phyloP scores from a whole-genome alignment of 2,113 vertebrate genomes.

The Chamaetylas fuelleborni region DNA sequence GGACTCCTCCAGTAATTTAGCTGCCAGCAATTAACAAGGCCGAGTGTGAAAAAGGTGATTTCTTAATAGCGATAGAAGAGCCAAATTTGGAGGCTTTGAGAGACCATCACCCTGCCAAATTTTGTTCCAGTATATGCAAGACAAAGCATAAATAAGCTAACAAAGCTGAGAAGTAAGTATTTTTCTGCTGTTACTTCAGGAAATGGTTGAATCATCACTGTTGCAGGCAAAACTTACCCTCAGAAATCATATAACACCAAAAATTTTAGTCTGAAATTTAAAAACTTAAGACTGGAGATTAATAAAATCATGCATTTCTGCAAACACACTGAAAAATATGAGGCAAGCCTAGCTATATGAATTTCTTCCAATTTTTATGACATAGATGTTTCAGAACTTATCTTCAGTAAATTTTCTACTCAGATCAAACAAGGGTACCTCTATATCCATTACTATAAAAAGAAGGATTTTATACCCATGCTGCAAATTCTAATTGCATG shows the following conservation, averaged over 20 bases:
- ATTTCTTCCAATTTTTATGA: background rate
- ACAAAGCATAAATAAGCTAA: background rate
- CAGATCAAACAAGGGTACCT: background rate
- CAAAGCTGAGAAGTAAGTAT: background rate
- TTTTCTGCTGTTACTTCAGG: background rate
- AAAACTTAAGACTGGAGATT: background rate
- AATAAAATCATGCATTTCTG: background rate
- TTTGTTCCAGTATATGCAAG: background rate
- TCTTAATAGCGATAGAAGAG: background rate
- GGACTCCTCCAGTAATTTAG: background rate
- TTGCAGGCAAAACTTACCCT: background rate
- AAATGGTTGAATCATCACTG: background rate
- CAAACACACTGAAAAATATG: background rate
- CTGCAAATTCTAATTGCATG: background rate
- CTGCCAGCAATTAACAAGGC: fast-evolving
- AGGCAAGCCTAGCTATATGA: background rate
- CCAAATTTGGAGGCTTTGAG: background rate
- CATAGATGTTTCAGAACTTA: background rate
- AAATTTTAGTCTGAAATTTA: background rate
- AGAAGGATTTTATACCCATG: background rate
- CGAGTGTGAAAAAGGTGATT: background rate
- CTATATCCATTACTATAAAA: background rate
- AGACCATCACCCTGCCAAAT: background rate
- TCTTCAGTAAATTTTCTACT: background rate
- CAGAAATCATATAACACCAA: background rate